Conservation (phyloP, 2,797 vertebrate species). For the Gymnothorax javanicus region DNA sequence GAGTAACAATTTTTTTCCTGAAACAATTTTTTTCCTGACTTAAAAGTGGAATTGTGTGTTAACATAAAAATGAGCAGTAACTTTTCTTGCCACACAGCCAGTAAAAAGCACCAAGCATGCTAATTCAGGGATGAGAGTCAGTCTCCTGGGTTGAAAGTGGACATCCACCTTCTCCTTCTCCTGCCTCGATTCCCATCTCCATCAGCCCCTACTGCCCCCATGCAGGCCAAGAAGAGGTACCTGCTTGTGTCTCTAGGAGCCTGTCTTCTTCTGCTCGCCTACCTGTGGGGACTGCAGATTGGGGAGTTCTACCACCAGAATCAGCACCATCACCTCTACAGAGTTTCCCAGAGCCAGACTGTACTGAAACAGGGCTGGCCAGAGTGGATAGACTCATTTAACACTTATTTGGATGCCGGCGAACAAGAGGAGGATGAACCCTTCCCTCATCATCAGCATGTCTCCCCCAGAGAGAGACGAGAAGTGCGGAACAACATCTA, state of each 20-base stretch:
- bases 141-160: slow-evolving; percentile 49
- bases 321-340: slow-evolving; percentile 48
- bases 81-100: slow-evolving; percentile 19
- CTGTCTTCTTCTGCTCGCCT: slow-evolving; percentile 78
- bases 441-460: slow-evolving; percentile 73
- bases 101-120: slow-evolving; percentile 37
- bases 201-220: slow-evolving; percentile 73
- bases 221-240: slow-evolving; percentile 87
- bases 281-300: slow-evolving; percentile 78
- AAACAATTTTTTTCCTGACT: no score
- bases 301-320: slow-evolving; percentile 69
- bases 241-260: slow-evolving; percentile 82
- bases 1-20: no score
- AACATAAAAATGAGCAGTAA: slow-evolving; percentile 17
- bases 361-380: slow-evolving; percentile 63
- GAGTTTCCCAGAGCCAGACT: slow-evolving; percentile 46
- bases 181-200: slow-evolving; percentile 46
- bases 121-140: slow-evolving; percentile 47
- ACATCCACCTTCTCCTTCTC: slow-evolving; percentile 32
- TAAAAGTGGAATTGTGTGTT: no score
- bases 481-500: slow-evolving; percentile 75
- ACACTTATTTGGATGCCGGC: slow-evolving; percentile 73
- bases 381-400: slow-evolving; percentile 56
- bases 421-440: slow-evolving; percentile 77
- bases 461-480: slow-evolving; percentile 70